phyloP scores from a whole-genome alignment of 2,113 vertebrate genomes.

The Orycteropus afer region DNA sequence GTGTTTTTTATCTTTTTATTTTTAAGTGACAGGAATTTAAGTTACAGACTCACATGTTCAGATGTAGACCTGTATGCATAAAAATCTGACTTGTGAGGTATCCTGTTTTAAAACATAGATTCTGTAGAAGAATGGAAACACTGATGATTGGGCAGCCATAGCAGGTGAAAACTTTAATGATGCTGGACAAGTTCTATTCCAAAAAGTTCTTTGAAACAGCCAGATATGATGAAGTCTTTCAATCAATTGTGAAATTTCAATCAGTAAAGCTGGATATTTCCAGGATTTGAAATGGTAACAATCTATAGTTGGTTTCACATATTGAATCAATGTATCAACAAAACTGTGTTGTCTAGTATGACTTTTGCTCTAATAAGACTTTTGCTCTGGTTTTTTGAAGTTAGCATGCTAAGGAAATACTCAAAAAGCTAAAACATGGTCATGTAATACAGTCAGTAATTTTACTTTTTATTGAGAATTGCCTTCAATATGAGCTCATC shows the following conservation, averaged over 20 bases:
- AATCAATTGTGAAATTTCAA: slow-evolving; percentile 35
- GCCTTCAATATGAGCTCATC: slow-evolving; percentile 36
- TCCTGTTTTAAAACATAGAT: neutral
- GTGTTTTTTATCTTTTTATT: neutral
- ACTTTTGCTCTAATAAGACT: slow-evolving; percentile 55
- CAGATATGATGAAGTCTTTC: slow-evolving; percentile 30
- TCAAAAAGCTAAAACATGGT: slow-evolving; percentile 42
- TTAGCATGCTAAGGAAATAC: neutral
- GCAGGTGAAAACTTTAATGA: neutral
- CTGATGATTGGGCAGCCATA: neutral
- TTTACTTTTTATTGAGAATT: slow-evolving; percentile 46
- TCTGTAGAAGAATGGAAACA: neutral
- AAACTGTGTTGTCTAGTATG: slow-evolving; percentile 34
- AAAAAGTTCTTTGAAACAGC: slow-evolving; percentile 8
- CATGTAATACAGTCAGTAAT: slow-evolving; percentile 11
- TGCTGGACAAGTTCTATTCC: neutral
- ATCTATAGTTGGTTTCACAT: slow-evolving; percentile 57
- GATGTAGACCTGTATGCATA: neutral
- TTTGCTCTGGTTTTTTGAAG: slow-evolving; percentile 13
- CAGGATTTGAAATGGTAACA: slow-evolving; percentile 54
- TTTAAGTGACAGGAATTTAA: neutral
- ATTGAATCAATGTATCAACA: slow-evolving; percentile 65
- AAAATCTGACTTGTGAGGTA: neutral
- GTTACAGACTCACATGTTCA: neutral
- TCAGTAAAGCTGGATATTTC: slow-evolving; percentile 37